Base-by-base conservation (phyloP, 23 tunicate genomes). In the Botrylloides violaceus region DNA sequence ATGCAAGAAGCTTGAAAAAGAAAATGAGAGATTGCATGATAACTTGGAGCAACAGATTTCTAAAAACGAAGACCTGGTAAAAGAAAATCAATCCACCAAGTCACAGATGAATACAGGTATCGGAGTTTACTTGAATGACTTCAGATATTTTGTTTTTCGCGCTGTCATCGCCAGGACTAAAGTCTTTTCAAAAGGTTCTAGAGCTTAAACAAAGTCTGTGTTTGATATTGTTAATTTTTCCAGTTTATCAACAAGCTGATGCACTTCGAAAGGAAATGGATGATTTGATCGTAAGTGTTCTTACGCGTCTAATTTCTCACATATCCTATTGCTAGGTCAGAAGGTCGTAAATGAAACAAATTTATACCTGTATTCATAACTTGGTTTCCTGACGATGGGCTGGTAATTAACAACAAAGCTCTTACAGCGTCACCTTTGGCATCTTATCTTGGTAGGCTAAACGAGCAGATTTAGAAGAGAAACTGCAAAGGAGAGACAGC, bases 1-100 rank as follows among this genome's bases (percentile, higher is more conserved):
- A 70, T 90, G 97, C 61, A 79, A 87, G 29, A 90, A 90, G 63
- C 77, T 80, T n/a, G 97, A 90, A 38, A 90, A 90, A 75, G 97
- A 90, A 36, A 63, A 61, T 48, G 97, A 90, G 37, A 65, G 92
- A 35, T 48, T 80, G 43, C 76, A 68, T 24, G 97, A 90, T 34
- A 83, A 77, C 25, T 34, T 90, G 25, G 90, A 90, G 30, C 85
- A 79, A 53, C 79, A 80, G n/a, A 75, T 62, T 20, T 18, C 58
- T 34, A 90, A 75, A 50, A 90, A 83, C 53, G 97, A 90, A 64
- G 82, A 83, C 35, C 25, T 90, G 20, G 66, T 83, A 30, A 83
- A 79, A 49, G 83, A 81, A 34, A 73, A 77, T 53, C 75, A 82
- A 19, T 72, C 80, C 0, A 78, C 83, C 37, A 88, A 88, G 77